A percentile compares a stretch with the other conserved stretches of the same genome.
Evolutionary conservation across 1,140 invertebrate genomes (phyloP).

Genomic region (Hyphantria cunea): DNA sequence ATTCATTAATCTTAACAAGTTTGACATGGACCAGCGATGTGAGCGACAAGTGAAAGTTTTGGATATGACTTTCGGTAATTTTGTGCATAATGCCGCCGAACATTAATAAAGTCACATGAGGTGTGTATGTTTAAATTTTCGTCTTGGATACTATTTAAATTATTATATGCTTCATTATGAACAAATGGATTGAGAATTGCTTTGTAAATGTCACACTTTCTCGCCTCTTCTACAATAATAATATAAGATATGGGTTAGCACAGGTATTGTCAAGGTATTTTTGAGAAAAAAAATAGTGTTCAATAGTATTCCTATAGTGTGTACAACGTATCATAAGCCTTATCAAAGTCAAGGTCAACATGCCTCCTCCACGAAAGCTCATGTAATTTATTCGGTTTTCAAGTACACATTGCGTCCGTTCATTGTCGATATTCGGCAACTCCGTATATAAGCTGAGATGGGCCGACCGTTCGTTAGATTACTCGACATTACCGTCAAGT

Average conservation of each 20-base stretch:
- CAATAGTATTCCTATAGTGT: no score
- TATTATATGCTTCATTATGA: no score
- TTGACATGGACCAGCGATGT: conserved; percentile 13
- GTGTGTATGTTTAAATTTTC: no score
- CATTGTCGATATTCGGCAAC: conserved; percentile 57
- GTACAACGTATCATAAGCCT: conserved; percentile 2
- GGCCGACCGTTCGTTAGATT: conserved; percentile 48
- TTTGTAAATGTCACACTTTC: no score
- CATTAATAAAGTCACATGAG: no score
- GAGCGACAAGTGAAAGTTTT: conserved; percentile 42
- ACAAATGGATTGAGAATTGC: no score
- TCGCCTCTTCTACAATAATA: no score
- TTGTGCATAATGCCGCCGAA: conserved; percentile 10
- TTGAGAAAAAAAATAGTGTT: no score
- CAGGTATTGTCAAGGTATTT: no score
- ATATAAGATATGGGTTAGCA: no score
- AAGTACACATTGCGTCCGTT: conserved; percentile 54
- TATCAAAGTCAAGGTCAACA: conserved; percentile 3
- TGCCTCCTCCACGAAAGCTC: conserved; percentile 53
- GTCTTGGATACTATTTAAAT: no score
- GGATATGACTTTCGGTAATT: conserved; percentile 44
- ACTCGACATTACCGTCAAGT: conserved; percentile 22
- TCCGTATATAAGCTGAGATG: conserved; percentile 55
- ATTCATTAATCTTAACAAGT: conserved; percentile 50
- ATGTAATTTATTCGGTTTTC: conserved; percentile 42